phyloP scores from a whole-genome alignment of 2,113 vertebrate species.

The Nestor notabilis region DNA sequence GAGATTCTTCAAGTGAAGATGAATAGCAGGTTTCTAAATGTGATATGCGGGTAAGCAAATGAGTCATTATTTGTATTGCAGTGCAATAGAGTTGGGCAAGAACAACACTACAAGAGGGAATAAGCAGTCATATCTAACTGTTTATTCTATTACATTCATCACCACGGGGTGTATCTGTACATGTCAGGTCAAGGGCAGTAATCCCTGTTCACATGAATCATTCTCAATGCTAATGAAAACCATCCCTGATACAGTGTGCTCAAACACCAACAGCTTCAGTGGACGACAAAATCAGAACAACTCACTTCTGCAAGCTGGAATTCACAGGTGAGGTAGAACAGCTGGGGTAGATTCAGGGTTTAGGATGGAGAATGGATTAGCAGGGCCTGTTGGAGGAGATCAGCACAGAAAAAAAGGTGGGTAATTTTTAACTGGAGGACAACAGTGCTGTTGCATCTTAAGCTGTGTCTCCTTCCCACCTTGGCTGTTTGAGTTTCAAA shows the following conservation, averaged over 20 bases:
- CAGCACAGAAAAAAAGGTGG: background rate
- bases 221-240: constrained; percentile 25
- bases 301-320: background rate
- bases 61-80: constrained; percentile 44
- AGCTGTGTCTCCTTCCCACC: background rate
- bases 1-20: background rate
- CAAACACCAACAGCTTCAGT: background rate
- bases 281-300: accelerated
- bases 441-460: background rate
- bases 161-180: constrained; percentile 35
- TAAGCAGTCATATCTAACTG: constrained; percentile 11
- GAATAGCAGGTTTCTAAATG: constrained; percentile 30
- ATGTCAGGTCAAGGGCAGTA: constrained; percentile 44
- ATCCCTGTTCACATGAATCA: constrained; percentile 46
- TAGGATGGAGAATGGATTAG: background rate
- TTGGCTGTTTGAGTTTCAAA: background rate
- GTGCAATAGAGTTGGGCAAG: background rate
- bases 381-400: background rate
- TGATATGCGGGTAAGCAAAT: constrained; percentile 33
- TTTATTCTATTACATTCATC: constrained; percentile 42
- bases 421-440: background rate
- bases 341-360: background rate
- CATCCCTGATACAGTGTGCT: background rate
- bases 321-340: background rate
- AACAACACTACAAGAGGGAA: background rate